These are phyloP conservation scores for Tachuris rubrigastra DNA, from an alignment of 2,113 vertebrate genomes.

Conservation along the genomic window DNA sequence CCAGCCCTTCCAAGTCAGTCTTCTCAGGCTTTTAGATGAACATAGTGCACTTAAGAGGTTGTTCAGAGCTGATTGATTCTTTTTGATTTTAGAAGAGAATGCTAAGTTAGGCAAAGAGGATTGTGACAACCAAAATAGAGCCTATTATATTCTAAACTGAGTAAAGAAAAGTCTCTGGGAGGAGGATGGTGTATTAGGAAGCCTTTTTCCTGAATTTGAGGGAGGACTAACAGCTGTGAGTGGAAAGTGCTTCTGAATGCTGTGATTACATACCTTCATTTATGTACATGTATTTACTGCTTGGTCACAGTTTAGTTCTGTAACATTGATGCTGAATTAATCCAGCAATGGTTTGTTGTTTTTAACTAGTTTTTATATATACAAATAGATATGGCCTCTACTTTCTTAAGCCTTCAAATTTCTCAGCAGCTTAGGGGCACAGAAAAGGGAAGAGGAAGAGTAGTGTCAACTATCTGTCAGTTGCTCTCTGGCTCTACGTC, in stretches of 20 bases:
- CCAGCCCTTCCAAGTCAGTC: not conserved
- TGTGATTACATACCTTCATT: not conserved
- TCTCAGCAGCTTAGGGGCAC: not conserved
- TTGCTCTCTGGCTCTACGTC: not conserved
- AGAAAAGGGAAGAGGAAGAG: not conserved
- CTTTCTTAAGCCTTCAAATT: not conserved
- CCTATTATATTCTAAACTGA: not conserved
- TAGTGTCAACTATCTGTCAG: not conserved
- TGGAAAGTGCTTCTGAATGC: not conserved
- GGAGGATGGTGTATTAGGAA: not conserved
- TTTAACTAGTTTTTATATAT: not conserved
- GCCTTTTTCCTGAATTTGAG: not conserved
- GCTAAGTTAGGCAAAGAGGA: not conserved
- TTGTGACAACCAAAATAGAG: not conserved
- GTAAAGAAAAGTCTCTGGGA: not conserved
- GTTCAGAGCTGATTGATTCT: not conserved
- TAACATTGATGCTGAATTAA: not conserved
- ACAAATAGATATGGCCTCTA: not conserved
- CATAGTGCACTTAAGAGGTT: not conserved
- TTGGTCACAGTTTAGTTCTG: not conserved
- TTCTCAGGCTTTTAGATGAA: not conserved
- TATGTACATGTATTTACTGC: not conserved
- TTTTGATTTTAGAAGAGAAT: not conserved
- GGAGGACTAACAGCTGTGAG: not conserved
- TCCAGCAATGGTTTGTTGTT: not conserved